Evolutionary conservation across 2,888 invertebrate genomes (phyloP), one percentile per base, ranked within the genome.

Genomic region (Hofmannophila pseudospretella): DNA sequence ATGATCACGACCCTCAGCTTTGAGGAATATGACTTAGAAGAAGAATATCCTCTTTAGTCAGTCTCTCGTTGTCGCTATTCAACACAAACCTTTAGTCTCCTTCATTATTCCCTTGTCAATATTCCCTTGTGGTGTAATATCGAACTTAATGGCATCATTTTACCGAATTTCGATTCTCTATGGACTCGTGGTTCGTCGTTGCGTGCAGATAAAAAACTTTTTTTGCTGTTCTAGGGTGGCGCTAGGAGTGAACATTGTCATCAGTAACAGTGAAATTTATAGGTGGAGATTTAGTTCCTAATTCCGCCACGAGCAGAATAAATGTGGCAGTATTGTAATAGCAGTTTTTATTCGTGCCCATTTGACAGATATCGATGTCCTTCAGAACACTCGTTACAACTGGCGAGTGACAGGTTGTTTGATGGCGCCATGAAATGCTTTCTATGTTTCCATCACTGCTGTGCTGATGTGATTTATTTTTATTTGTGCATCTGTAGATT

Each of bases 91-190:
- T 62, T 59, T 63, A 57, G 42, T 52, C 51, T 47, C 43, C n/a
- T n/a, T n/a, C n/a, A n/a, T n/a, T 16, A 16, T 5, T 16, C 3
- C 3, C 3, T 3, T 16, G 5, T 5, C 57, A 54, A 59, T 51
- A 66, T 60, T 73, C 80, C 76, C 76, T 61, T 59, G 69, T 47
- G 75, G 73, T 71, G 57, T 67, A 70, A 75, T 74, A 78, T 75
- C 71, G 71, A 71, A 64, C 64, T 61, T 82, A 85, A 85, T 84
- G 77, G 74, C 69, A 71, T 77, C 74, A 82, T 84, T 84, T 36
- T 77, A 76, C 67, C 65, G 70, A 69, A 70, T 69, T 74, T 61
- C 50, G 55, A 58, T 54, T 51, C 61, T 62, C 75, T 63, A 73
- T 69, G 66, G 70, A 58, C 62, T 58, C 55, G 48, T 43, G 54